Percentiles rank a stretch among this genome's conserved stretches.
Evolutionary conservation across 2,888 invertebrate genomes (phyloP).

Genomic region (Lacanobia wlatinum): DNA sequence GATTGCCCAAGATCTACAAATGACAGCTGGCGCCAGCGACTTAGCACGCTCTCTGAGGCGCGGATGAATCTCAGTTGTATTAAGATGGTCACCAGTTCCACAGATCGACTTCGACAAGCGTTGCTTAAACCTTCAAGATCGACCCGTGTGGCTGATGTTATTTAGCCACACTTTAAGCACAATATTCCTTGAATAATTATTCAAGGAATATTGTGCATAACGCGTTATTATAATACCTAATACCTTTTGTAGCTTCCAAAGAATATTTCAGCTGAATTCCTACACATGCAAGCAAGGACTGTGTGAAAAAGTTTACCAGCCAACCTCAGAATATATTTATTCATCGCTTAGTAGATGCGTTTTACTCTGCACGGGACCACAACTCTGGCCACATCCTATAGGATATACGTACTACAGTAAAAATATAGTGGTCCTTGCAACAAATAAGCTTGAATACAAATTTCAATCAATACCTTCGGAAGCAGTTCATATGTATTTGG

Average conservation of each 20-base stretch:
- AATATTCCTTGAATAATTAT: neutral
- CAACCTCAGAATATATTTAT: slow-evolving; percentile 58
- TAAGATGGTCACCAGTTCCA: too few relatives aligned
- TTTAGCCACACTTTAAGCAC: neutral
- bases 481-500: slow-evolving; percentile 73
- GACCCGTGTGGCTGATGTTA: neutral
- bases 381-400: slow-evolving; percentile 95
- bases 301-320: slow-evolving; percentile 77
- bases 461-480: slow-evolving; percentile 81
- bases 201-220: too few relatives aligned
- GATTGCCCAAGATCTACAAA: neutral
- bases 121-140: too few relatives aligned
- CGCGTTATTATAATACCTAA: too few relatives aligned
- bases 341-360: slow-evolving; percentile 92
- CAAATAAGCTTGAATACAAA: slow-evolving; percentile 89
- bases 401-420: slow-evolving; percentile 92
- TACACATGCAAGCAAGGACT: slow-evolving; percentile 77
- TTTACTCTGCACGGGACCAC: slow-evolving; percentile 93
- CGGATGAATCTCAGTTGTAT: neutral
- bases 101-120: too few relatives aligned
- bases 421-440: slow-evolving; percentile 89
- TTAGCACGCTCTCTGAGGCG: too few relatives aligned
- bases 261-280: slow-evolving; percentile 53
- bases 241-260: slow-evolving; percentile 25
- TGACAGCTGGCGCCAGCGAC: too few relatives aligned